These are phyloP conservation scores for Drosophila recens DNA, from an alignment of 2,888 invertebrate species.

Conservation along the genomic window DNA sequence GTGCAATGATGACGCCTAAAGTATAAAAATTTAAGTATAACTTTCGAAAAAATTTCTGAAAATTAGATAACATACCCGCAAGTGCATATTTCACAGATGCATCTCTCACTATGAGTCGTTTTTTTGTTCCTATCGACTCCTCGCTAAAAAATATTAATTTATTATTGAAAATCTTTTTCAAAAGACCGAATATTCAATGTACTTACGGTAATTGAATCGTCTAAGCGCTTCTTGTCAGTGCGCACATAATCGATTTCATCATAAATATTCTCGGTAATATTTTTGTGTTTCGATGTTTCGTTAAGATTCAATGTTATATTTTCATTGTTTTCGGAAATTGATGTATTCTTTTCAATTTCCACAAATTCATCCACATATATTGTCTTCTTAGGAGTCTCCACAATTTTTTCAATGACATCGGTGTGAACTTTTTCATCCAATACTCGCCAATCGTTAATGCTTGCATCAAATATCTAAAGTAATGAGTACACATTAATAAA, in stretches of 20 bases:
- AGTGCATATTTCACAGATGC: constrained; percentile 95
- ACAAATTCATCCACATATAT: constrained; percentile 85
- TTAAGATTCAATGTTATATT: constrained; percentile 82
- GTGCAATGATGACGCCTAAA: constrained; percentile 93
- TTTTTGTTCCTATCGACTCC: constrained; percentile 82
- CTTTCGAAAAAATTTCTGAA: background rate
- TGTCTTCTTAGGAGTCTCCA: constrained; percentile 84
- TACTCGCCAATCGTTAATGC: constrained; percentile 85
- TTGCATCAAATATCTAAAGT: constrained; percentile 84
- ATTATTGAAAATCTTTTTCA: background rate
- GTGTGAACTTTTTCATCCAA: constrained; percentile 85
- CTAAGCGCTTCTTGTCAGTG: constrained; percentile 68
- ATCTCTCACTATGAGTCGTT: constrained; percentile 88
- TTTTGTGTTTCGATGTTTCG: constrained; percentile 81
- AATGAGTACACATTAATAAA: background rate
- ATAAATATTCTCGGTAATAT: constrained; percentile 82
- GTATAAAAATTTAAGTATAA: background rate
- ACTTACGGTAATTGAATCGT: constrained; percentile 83
- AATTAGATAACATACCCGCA: constrained; percentile 89
- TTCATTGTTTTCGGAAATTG: constrained; percentile 82
- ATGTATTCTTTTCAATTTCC: constrained; percentile 85
- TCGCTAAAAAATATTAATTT: constrained; percentile 56
- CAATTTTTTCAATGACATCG: constrained; percentile 85
- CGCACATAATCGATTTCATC: constrained; percentile 83
- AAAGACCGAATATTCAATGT: background rate